These are phyloP conservation scores for Cyanistes caeruleus DNA, from an alignment of 2,113 vertebrate genomes.

Conservation along the genomic window DNA sequence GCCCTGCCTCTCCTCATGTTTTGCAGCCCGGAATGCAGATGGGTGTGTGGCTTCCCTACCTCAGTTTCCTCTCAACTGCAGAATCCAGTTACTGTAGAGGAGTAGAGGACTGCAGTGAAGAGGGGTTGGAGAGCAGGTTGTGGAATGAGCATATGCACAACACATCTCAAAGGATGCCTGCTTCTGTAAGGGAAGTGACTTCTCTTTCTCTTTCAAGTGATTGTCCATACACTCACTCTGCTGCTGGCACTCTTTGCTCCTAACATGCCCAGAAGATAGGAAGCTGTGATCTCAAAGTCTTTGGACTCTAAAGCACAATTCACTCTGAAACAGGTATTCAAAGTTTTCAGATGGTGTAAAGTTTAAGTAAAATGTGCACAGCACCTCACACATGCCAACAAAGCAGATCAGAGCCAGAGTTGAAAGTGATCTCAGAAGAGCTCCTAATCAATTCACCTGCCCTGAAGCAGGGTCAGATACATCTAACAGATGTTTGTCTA, in stretches of 20 bases:
- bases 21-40: slow-evolving; percentile 23
- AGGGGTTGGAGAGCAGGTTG: slow-evolving; percentile 52
- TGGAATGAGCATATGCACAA: slow-evolving; percentile 61
- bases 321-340: not conserved
- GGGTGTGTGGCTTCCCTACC: slow-evolving; percentile 48
- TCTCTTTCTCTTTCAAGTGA: slow-evolving; percentile 21
- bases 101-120: slow-evolving; percentile 68
- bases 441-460: not conserved
- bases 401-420: not conserved
- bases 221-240: not conserved
- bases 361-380: not conserved
- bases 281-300: not conserved
- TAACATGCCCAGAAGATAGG: not conserved
- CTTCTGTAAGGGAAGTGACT: slow-evolving; percentile 53
- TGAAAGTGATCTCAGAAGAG: not conserved
- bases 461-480: not conserved
- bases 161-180: slow-evolving; percentile 47
- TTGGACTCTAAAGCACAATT: not conserved
- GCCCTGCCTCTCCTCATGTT: slow-evolving; percentile 55
- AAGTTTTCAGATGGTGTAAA: not conserved
- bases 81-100: slow-evolving; percentile 66
- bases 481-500: not conserved
- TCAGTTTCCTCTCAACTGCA: slow-evolving; percentile 62
- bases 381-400: not conserved
- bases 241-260: not conserved